Evolutionary conservation across 2,113 vertebrate species (phyloP).

Genomic region (Eleginops maclovinus): DNA sequence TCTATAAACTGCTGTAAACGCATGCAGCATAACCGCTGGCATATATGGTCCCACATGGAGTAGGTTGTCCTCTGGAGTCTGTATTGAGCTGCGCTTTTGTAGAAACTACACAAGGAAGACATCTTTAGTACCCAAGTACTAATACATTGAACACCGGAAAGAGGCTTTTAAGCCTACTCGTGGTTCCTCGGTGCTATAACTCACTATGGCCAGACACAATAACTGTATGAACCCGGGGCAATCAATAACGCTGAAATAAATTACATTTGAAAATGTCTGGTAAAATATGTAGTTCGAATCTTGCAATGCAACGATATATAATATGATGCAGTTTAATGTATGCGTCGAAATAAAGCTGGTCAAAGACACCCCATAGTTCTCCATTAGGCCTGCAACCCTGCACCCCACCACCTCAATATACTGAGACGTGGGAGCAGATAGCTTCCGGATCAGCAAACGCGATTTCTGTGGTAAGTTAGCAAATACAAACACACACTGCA

Average conservation of each 20-base stretch:
- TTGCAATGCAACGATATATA: conserved; percentile 15
- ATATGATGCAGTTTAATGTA: conserved; percentile 33
- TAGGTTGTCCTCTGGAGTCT: conserved; percentile 41
- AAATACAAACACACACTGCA: conserved; percentile 35
- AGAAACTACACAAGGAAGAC: conserved; percentile 50
- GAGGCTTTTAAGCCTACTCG: conserved; percentile 71
- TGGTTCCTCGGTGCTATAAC: conserved; percentile 81
- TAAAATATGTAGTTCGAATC: conserved; percentile 23
- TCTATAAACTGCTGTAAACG: conserved; percentile 56
- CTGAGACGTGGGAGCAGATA: conserved; percentile 57
- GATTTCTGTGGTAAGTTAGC: conserved; percentile 56
- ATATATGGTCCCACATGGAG: conserved; percentile 62
- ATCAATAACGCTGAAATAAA: conserved; percentile 64
- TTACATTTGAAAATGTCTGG: conserved; percentile 39
- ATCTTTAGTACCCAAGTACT: conserved; percentile 57
- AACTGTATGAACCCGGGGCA: conserved; percentile 83
- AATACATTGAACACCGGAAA: conserved; percentile 64
- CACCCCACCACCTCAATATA: conserved; percentile 56
- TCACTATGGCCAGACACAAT: conserved; percentile 82
- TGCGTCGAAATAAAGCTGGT: conserved; percentile 60
- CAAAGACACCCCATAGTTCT: conserved; percentile 64
- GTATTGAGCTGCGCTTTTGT: conserved; percentile 51
- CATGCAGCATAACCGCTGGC: conserved; percentile 56
- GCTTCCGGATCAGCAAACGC: conserved; percentile 66
- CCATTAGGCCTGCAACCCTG: conserved; percentile 64